A percentile compares a stretch with the other conserved stretches of the same genome.
phyloP scores from a whole-genome alignment of 2,113 vertebrate genomes.

The Microtus richardsoni region DNA sequence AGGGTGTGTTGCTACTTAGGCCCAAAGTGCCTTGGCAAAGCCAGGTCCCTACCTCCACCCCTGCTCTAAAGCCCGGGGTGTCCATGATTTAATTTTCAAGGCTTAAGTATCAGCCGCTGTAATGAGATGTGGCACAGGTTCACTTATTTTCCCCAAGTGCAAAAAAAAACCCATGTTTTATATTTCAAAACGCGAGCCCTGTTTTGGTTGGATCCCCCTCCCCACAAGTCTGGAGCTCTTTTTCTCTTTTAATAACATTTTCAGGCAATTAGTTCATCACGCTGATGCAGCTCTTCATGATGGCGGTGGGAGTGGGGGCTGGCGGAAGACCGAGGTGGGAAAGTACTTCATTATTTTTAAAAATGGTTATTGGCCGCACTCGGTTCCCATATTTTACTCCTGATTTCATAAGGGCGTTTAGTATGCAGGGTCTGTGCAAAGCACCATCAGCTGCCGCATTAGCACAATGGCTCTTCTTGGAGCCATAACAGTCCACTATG shows the following conservation, averaged over 20 bases:
- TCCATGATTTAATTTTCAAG: constrained; percentile 68
- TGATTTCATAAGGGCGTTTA: constrained; percentile 83
- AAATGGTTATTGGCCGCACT: constrained; percentile 64
- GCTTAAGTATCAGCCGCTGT: constrained; percentile 63
- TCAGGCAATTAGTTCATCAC: constrained; percentile 70
- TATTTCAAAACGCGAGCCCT: constrained; percentile 54
- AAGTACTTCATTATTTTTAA: constrained; percentile 64
- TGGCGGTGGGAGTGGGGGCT: constrained; percentile 16
- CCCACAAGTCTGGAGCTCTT: neutral
- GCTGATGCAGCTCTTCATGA: constrained; percentile 65
- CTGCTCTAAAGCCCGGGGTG: constrained; percentile 49
- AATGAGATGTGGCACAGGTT: constrained; percentile 47
- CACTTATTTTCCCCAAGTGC: constrained; percentile 51
- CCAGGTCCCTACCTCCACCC: constrained; percentile 51
- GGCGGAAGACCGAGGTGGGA: constrained; percentile 24
- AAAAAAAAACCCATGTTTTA: constrained; percentile 68
- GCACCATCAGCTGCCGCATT: constrained; percentile 82
- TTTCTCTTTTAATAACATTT: constrained; percentile 65
- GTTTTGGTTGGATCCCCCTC: neutral
- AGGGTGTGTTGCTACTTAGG: constrained; percentile 68
- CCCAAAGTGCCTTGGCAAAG: constrained; percentile 67
- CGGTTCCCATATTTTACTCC: constrained; percentile 76
- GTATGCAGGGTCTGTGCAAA: constrained; percentile 78
- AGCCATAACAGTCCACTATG: constrained; percentile 81
- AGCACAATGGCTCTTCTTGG: constrained; percentile 85